Evolutionary conservation across 2,888 invertebrate species (phyloP).

Genomic region (Cenopis cana): DNA sequence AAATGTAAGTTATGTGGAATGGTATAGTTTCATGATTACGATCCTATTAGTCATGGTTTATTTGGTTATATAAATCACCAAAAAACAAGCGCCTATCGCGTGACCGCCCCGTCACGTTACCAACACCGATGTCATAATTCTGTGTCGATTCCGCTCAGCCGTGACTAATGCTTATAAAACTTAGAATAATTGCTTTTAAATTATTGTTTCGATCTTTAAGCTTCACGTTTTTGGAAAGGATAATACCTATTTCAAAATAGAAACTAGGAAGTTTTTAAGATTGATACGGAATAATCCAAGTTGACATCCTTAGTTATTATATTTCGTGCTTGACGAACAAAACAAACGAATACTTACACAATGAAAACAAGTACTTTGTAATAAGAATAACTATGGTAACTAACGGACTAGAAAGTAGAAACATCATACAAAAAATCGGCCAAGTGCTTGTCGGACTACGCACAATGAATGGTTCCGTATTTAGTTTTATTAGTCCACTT

Average conservation of each 20-base stretch:
- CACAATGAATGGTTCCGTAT: too few species aligned
- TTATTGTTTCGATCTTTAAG: constrained; percentile 44
- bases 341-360: too few species aligned
- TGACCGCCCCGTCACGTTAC: constrained; percentile 67
- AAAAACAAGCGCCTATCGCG: constrained; percentile 75
- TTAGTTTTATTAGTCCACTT: too few species aligned
- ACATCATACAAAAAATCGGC: too few species aligned
- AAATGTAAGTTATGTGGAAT: constrained; percentile 12
- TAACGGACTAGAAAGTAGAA: too few species aligned
- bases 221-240: constrained; percentile 12
- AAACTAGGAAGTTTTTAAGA: neutral
- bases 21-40: constrained; percentile 54
- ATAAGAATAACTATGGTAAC: too few species aligned
- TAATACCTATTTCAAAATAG: neutral
- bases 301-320: too few species aligned
- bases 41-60: constrained; percentile 73
- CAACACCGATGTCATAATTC: constrained; percentile 80
- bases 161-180: constrained; percentile 72
- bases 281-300: too few species aligned
- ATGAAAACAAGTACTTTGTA: too few species aligned
- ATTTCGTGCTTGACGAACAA: too few species aligned
- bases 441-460: too few species aligned
- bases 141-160: constrained; percentile 71
- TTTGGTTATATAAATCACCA: constrained; percentile 77
- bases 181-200: constrained; percentile 65